Evolutionary conservation across 1,140 invertebrate genomes (phyloP).

Genomic region (Drosophila parabipectinata): DNA sequence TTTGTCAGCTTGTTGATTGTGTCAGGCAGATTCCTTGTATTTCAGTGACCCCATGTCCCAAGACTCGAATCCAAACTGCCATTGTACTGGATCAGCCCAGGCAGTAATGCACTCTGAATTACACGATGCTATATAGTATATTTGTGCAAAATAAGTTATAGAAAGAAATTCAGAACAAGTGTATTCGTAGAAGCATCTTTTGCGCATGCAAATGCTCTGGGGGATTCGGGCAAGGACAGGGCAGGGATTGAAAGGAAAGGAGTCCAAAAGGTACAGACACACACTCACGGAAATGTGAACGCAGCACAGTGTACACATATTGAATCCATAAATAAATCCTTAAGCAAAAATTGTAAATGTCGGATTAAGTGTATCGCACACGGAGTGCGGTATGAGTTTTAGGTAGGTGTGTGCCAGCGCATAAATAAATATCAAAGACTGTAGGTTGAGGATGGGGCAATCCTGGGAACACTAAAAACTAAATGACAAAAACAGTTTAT

Average conservation of each 20-base stretch:
- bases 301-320: conserved; percentile 54
- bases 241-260: conserved; percentile 44
- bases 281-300: conserved; percentile 29
- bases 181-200: conserved; percentile 60
- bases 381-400: conserved; percentile 5
- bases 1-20: conserved; percentile 25
- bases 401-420: conserved; percentile 32
- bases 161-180: conserved; percentile 56
- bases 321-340: conserved; percentile 83
- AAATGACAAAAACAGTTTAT: conserved; percentile 64
- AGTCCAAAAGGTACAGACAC: conserved; percentile 54
- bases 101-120: conserved; percentile 18
- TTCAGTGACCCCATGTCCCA: conserved; percentile 8
- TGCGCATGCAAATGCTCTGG: conserved; percentile 67
- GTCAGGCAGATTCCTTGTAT: conserved; percentile 11
- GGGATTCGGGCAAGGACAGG: conserved; percentile 1
- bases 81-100: conserved; percentile 24
- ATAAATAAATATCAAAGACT: conserved; percentile 46
- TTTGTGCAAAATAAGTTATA: conserved; percentile 67
- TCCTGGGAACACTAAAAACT: conserved; percentile 60
- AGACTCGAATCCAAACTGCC: neutral
- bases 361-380: conserved; percentile 77
- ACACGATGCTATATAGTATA: conserved; percentile 8
- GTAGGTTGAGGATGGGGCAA: neutral
- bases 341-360: conserved; percentile 83